A percentile compares a stretch with the other conserved stretches of the same genome.
Conservation (phyloP, 2,113 vertebrate species). For the Lycaon pictus region DNA sequence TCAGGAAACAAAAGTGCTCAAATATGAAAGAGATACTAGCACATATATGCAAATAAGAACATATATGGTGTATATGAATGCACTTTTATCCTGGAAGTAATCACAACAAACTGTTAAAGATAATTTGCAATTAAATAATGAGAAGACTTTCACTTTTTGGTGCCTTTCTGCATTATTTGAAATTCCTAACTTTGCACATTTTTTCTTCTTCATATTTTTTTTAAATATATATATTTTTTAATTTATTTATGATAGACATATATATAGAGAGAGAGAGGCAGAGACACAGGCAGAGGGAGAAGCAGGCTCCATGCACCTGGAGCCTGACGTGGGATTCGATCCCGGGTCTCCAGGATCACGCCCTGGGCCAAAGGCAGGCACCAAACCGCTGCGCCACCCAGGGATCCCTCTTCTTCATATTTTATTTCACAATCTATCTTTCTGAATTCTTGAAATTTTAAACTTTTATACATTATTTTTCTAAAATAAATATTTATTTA, state of each 20-base stretch:
- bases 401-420: not conserved
- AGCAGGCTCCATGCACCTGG: no score
- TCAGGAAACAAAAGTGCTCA: not conserved
- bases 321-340: no score
- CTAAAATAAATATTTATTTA: not conserved
- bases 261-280: no score
- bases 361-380: no score
- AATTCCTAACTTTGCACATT: not conserved
- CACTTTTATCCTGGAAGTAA: not conserved
- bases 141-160: not conserved
- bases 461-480: not conserved
- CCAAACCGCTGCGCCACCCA: no score
- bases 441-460: not conserved
- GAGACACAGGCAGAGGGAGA: no score
- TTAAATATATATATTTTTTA: no score
- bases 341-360: no score
- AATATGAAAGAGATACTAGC: not conserved
- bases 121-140: not conserved
- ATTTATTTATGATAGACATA: no score
- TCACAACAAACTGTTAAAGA: not conserved
- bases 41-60: not conserved
- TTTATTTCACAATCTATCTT: not conserved
- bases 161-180: not conserved
- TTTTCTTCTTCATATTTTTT: not conserved
- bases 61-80: not conserved